Evolutionary conservation across 2,888 invertebrate species (phyloP), one percentile per base, ranked within the genome.

Genomic region (Pardosa pseudoannulata): DNA sequence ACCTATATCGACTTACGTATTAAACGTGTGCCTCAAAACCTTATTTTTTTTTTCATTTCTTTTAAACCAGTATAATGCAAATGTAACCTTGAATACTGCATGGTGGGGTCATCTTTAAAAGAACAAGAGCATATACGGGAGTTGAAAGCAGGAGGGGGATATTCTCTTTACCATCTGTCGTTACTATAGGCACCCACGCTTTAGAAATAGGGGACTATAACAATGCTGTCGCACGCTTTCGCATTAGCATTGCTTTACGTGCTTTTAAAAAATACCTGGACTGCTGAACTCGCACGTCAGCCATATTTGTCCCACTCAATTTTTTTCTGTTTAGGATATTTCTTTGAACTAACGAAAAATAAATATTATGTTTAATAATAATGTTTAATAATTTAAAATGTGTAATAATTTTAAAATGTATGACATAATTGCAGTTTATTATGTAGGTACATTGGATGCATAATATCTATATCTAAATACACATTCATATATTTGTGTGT

Each of bases 141-240:
- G 56, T 2, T 16, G 56, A 23, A 23, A 19, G 23, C 13, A 56
- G 56, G 23, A 16, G 11, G 56, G 56, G 56, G 56, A 11, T 36
- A 46, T 46, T 46, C 23, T 23, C 56, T 6, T 46, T 46, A 64
- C 75, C 82, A 82, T 75, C 82, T 82, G 82, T 68, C 70, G 70
- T 62, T 39, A 56, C 56, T 28, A 29, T 36, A 73, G 50, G 74
- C 82, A 82, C 82, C 82, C 81, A 81, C 82, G 64, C 75, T 70
- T 68, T 39, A 27, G 75, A 75, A 64, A 75, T 23, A 23, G 68
- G 65, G 67, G 56, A 56, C 31, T 46, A 19, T 41, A 82, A 83
- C 83, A 83, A 72, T 76, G 29, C 56, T 16, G 31, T 23, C 36
- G 64, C 74, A 62, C 74, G 62, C 62, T 74, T 39, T n/a, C 36